Evolutionary conservation across 2,797 vertebrate genomes (phyloP), one percentile per base, ranked within the genome.

Genomic region (Momotus momota): DNA sequence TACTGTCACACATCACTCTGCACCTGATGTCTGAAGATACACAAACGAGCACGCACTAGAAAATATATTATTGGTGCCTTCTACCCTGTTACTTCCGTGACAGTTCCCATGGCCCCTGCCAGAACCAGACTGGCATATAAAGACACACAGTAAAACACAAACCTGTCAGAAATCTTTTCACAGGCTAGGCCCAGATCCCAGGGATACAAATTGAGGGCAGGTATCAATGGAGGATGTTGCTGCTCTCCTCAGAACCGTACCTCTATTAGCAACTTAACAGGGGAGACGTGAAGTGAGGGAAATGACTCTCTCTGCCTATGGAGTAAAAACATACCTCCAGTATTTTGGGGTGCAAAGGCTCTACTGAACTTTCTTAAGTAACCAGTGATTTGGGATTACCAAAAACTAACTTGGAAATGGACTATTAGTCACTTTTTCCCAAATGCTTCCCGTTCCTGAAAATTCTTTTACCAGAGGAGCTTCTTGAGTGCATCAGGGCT

Each of bases 251-350:
- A 17, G 20, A 73, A 10, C 62, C 7, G 5, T 5, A 20, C 2
- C 41, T 54, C 23, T 9, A 1, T 0, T 8, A 15, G 40, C 55
- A 43, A 4, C 12, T 33, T 1, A 2, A 11, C 25, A 43, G 33
- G 13, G 48, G 35, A 21, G 60, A 70, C 22, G 5, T 3, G 7
- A 4, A 58, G 62, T 6, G 15, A 80, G 18, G 22, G 25, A 18
- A 81, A 9, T 4, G 0, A 10, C 15, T 41, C 38, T 22, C 26
- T 33, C 27, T 5, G 2, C 52, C 35, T 12, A 14, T 29, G 29
- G 6, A 51, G 10, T 7, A 27, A 22, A 82, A 61, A 38, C 7
- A 29, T 48, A 4, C 20, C 54, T 45, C 67, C 10, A 11, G 3
- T 13, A 14, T 38, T 51, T 12, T 1, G 6, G 35, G 10, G 69